phyloP scores from a whole-genome alignment of 2,888 invertebrate genomes.

The Morpho deidamia region DNA sequence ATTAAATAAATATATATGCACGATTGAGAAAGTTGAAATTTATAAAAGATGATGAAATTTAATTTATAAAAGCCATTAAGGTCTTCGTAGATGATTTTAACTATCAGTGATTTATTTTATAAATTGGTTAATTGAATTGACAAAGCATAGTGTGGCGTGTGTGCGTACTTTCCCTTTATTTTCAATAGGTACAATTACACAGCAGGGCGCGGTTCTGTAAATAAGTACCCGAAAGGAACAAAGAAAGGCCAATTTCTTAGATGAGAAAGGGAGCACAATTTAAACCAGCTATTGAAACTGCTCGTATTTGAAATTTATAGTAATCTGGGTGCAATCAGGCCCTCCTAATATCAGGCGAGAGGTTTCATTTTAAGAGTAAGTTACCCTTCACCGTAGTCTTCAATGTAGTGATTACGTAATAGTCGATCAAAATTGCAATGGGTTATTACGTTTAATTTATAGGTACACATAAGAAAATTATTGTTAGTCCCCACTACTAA shows the following conservation, averaged over 20 bases:
- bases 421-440: not conserved
- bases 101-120: not conserved
- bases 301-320: conserved; percentile 73
- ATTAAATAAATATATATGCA: conserved; percentile 4
- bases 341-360: conserved; percentile 60
- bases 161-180: conserved; percentile 3
- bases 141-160: too few species aligned
- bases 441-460: not conserved
- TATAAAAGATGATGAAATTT: not conserved
- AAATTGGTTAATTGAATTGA: not conserved
- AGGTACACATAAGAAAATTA: not conserved
- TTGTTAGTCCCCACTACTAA: not conserved
- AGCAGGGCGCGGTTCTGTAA: conserved; percentile 40
- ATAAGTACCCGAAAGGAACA: conserved; percentile 40
- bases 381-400: conserved; percentile 49
- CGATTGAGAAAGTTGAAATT: conserved; percentile 8
- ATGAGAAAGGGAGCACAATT: conserved; percentile 73
- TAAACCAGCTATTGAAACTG: conserved; percentile 64
- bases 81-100: conserved; percentile 8
- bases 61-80: too few species aligned
- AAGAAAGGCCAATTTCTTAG: conserved; percentile 71
- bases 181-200: conserved; percentile 27
- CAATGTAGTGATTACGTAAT: conserved; percentile 7
- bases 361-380: conserved; percentile 62
- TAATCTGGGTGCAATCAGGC: conserved; percentile 69